Evolutionary conservation across 2,113 vertebrate genomes (phyloP).

Genomic region (Lagopus leucura): DNA sequence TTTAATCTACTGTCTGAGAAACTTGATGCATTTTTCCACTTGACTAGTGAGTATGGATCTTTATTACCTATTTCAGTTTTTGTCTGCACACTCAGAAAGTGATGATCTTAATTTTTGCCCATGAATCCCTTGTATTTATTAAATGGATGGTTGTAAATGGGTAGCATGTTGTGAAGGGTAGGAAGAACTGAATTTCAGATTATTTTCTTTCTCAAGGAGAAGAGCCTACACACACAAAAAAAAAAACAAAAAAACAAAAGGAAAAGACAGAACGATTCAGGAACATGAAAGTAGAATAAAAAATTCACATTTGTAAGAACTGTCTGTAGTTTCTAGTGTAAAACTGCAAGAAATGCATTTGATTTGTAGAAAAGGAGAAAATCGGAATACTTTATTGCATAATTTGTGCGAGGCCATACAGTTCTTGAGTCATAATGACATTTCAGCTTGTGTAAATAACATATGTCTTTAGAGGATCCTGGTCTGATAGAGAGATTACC

Average conservation of each 20-base stretch:
- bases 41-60: background rate
- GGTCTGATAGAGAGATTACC: slow-evolving; percentile 12
- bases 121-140: background rate
- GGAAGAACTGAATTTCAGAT: background rate
- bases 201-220: background rate
- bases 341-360: background rate
- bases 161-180: background rate
- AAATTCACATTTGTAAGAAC: background rate
- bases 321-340: background rate
- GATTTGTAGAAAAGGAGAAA: background rate
- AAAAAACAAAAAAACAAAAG: background rate
- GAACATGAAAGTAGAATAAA: background rate
- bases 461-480: background rate
- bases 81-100: background rate
- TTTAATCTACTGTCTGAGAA: background rate
- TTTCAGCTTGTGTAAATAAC: slow-evolving; percentile 21
- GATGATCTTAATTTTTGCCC: background rate
- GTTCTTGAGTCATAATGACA: slow-evolving; percentile 16
- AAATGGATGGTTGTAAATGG: background rate
- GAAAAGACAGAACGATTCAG: background rate
- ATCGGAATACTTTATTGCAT: background rate
- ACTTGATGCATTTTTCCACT: background rate
- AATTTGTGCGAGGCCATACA: background rate
- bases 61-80: background rate
- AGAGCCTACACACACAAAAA: background rate